These are phyloP conservation scores for Macrobrachium nipponense DNA, from an alignment of 1,140 invertebrate species.

Conservation along the genomic window DNA sequence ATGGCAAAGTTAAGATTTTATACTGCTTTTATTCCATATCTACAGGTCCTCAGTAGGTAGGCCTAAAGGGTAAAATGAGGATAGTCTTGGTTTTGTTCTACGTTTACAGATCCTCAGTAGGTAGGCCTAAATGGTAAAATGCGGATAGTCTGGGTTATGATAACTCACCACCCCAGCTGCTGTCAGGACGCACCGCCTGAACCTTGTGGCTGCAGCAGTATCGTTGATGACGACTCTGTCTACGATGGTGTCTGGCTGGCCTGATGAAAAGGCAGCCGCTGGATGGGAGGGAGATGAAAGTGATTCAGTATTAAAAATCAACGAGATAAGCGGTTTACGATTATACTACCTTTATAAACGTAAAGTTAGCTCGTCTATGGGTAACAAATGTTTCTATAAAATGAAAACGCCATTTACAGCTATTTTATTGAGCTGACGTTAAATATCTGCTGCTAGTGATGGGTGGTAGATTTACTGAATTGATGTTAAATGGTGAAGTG, in stretches of 20 bases:
- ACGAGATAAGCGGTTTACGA: no score
- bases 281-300: neutral
- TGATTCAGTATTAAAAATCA: no score
- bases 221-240: constrained; percentile 52
- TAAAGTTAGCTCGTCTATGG: no score
- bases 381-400: no score
- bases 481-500: no score
- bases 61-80: neutral
- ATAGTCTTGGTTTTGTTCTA: neutral
- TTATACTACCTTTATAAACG: no score
- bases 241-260: constrained; percentile 55
- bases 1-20: constrained; percentile 6
- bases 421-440: no score
- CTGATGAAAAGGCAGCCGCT: constrained; percentile 51
- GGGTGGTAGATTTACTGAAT: neutral
- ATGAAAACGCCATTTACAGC: no score
- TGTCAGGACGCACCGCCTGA: constrained; percentile 38
- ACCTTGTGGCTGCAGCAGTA: constrained; percentile 2
- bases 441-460: no score
- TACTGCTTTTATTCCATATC: neutral
- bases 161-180: constrained; percentile 49
- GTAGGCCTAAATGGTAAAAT: neutral
- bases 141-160: no score
- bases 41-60: no score
- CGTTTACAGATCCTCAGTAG: no score